Evolutionary conservation across 2,888 invertebrate genomes (phyloP).

Genomic region (Eupithecia exiguata): DNA sequence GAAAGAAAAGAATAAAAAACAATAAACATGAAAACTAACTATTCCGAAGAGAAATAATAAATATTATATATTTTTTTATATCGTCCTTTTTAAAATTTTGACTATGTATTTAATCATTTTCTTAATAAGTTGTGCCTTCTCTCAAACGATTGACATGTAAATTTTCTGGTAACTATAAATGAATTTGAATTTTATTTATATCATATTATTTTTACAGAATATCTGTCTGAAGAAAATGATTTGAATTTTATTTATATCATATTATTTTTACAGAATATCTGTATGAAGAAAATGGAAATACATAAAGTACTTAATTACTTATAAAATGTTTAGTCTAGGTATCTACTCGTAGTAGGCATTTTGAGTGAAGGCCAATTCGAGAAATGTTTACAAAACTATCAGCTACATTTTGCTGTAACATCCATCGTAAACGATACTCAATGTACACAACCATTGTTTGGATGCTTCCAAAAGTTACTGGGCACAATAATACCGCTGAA

Average conservation of each 20-base stretch:
- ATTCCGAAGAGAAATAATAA: no score
- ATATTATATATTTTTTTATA: no score
- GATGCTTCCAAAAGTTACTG: slow-evolving; percentile 11
- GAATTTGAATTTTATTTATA: no score
- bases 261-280: neutral
- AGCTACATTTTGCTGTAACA: slow-evolving; percentile 12
- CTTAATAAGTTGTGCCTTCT: no score
- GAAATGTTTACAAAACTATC: slow-evolving; percentile 12
- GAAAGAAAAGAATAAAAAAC: neutral
- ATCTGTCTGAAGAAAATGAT: neutral
- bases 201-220: neutral
- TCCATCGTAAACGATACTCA: neutral
- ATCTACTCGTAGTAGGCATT: neutral
- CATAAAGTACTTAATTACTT: neutral
- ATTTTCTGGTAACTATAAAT: no score
- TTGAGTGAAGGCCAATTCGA: neutral
- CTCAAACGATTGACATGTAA: no score
- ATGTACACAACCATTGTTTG: slow-evolving; percentile 5
- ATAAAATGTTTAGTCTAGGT: neutral
- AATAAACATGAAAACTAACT: neutral
- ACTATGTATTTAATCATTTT: no score
- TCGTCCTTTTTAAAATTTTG: no score
- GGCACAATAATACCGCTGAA: slow-evolving; percentile 5
- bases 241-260: no score
- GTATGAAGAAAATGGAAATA: neutral